Conservation (phyloP, 2,113 vertebrate genomes). For the Apodemus sylvaticus region DNA sequence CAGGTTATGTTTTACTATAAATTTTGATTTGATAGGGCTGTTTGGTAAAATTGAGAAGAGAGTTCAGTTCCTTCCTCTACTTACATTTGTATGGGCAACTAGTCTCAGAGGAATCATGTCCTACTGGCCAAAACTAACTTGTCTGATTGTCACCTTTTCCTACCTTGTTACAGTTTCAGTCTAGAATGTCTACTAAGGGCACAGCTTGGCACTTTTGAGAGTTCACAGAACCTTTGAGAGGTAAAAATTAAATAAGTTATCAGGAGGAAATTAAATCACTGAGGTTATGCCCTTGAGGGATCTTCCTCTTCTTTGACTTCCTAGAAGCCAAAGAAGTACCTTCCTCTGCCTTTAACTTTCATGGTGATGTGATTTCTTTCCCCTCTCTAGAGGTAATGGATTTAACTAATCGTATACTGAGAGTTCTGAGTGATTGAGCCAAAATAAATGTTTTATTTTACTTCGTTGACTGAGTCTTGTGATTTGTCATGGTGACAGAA, state of each 20-base stretch:
- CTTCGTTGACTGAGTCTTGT: background rate
- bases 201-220: background rate
- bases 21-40: background rate
- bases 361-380: too few relatives aligned
- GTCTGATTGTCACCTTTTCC: background rate
- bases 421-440: too few relatives aligned
- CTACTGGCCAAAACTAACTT: background rate
- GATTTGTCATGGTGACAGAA: background rate
- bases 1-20: background rate
- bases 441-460: background rate
- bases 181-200: background rate
- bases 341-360: background rate
- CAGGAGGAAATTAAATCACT: background rate
- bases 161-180: background rate
- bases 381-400: background rate
- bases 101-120: background rate
- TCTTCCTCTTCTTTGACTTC: background rate
- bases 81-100: background rate
- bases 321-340: background rate
- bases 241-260: background rate
- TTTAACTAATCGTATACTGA: background rate
- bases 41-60: constrained; percentile 5
- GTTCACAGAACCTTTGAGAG: background rate
- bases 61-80: background rate
- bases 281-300: background rate